phyloP scores from a whole-genome alignment of 2,888 invertebrate species.

The Liodrosophila aerea region DNA sequence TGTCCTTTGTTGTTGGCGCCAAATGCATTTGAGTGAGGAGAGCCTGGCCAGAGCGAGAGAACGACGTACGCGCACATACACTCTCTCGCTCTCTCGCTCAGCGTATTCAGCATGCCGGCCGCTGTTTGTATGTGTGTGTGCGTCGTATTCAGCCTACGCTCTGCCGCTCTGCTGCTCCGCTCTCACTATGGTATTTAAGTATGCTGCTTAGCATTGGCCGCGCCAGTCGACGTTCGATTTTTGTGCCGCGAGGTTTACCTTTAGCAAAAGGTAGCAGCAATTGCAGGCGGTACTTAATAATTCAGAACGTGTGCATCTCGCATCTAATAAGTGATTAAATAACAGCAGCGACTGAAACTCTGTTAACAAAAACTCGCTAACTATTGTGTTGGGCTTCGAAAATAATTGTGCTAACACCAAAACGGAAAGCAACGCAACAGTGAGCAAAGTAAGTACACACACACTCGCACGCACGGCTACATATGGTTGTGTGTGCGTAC shows the following conservation, averaged over 20 bases:
- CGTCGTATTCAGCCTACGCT: not conserved
- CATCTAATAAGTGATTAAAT: not conserved
- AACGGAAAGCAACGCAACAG: conserved; percentile 12
- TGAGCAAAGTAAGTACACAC: conserved; percentile 31
- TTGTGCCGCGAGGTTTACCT: conserved; percentile 26
- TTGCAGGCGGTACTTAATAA: conserved; percentile 24
- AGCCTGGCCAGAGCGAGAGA: not conserved
- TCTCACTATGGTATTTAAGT: conserved; percentile 15
- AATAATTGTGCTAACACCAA: conserved; percentile 23
- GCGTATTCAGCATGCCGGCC: conserved; percentile 21
- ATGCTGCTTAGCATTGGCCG: not conserved
- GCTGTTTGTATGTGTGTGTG: not conserved
- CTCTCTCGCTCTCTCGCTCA: not conserved
- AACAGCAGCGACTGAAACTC: not conserved
- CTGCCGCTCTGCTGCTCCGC: not conserved
- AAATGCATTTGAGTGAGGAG: not conserved
- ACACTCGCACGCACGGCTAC: conserved; percentile 1
- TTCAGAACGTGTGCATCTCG: conserved; percentile 13
- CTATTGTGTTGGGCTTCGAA: conserved; percentile 14
- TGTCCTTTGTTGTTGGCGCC: conserved; percentile 1
- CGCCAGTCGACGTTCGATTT: conserved; percentile 25
- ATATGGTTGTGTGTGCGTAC: not conserved
- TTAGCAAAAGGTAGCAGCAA: not conserved
- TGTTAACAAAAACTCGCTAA: conserved; percentile 11
- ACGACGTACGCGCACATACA: not conserved